Percentiles rank a stretch among this genome's conserved stretches.
phyloP scores from a whole-genome alignment of 2,113 vertebrate species.

The Pluvianellus socialis region DNA sequence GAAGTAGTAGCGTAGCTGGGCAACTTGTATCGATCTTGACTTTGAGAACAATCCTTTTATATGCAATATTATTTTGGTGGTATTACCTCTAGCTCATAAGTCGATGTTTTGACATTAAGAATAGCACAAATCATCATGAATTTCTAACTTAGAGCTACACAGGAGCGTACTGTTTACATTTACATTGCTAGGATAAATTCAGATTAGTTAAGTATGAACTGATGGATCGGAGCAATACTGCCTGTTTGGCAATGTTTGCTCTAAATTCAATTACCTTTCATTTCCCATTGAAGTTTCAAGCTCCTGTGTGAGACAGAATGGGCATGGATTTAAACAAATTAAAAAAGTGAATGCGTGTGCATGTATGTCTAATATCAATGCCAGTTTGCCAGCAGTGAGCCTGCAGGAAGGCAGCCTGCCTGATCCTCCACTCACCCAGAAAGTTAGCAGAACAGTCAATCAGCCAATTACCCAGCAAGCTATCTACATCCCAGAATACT shows the following conservation, averaged over 20 bases:
- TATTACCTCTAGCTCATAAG: background rate
- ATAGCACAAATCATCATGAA: background rate
- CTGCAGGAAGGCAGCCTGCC: slow-evolving; percentile 10
- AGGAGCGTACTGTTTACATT: background rate
- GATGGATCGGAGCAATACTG: background rate
- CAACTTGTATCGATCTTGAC: background rate
- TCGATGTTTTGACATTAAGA: background rate
- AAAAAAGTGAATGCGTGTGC: background rate
- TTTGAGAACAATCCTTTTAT: background rate
- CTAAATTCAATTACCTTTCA: background rate
- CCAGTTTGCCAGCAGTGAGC: background rate
- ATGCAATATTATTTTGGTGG: background rate
- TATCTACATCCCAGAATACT: background rate
- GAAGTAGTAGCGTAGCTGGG: background rate
- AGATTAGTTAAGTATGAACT: background rate
- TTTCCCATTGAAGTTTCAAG: background rate
- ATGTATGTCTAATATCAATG: background rate
- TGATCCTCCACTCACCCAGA: slow-evolving; percentile 1
- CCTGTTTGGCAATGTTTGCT: background rate
- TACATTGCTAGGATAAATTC: background rate
- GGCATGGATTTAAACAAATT: background rate
- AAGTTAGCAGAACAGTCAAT: background rate
- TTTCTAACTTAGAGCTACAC: background rate
- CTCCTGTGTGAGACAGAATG: background rate
- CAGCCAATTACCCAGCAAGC: slow-evolving; percentile 4